phyloP scores from a whole-genome alignment of 1,140 invertebrate species.

The Drosophila jambulina region DNA sequence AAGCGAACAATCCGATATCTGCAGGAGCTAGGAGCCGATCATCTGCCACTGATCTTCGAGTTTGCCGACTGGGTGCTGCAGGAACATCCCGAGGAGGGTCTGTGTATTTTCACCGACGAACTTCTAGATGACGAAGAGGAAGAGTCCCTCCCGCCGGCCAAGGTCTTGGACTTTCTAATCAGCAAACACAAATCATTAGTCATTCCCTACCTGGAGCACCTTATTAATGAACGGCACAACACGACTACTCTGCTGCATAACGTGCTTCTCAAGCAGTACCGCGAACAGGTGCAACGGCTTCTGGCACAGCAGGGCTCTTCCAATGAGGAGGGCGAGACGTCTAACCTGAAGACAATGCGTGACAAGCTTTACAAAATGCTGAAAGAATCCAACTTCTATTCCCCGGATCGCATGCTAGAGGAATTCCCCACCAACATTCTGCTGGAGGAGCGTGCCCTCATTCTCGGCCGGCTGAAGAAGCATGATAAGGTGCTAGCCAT shows the following conservation, averaged over 20 bases:
- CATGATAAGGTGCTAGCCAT: constrained; percentile 97
- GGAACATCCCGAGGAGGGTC: constrained; percentile 94
- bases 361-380: constrained; percentile 94
- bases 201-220: constrained; percentile 97
- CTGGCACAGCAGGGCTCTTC: constrained; percentile 25
- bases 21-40: constrained; percentile 93
- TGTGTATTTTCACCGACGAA: constrained; percentile 98
- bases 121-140: constrained; percentile 87
- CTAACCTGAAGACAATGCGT: constrained; percentile 45
- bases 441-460: constrained; percentile 96
- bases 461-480: constrained; percentile 95
- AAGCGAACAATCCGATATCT: constrained; percentile 96
- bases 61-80: constrained; percentile 97
- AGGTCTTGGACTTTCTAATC: constrained; percentile 95
- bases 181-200: constrained; percentile 92
- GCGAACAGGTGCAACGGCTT: constrained; percentile 87
- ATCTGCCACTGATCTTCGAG: constrained; percentile 96
- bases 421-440: constrained; percentile 95
- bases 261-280: constrained; percentile 94
- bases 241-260: constrained; percentile 95
- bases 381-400: constrained; percentile 93
- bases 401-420: constrained; percentile 94
- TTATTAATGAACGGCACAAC: constrained; percentile 96
- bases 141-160: constrained; percentile 94
- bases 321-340: constrained; percentile 32